Conservation (phyloP, 2,113 vertebrate genomes). For the Melanotaenia duboulayi region DNA sequence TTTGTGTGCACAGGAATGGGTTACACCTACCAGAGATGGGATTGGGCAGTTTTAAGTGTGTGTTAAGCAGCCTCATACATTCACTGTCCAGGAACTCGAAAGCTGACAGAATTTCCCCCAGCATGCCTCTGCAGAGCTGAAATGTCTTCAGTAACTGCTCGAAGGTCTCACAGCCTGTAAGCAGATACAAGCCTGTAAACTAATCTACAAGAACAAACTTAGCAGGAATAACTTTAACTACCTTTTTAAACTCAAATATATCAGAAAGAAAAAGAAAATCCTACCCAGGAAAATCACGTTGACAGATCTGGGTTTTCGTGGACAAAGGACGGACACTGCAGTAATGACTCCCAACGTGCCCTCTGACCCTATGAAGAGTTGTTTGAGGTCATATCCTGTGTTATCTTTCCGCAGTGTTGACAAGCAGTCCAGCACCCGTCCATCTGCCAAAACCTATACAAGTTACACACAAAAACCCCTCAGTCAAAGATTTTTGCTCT, state of each 20-base stretch:
- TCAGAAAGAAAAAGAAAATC: conserved; percentile 4
- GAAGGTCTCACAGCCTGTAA: conserved; percentile 89
- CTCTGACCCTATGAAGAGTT: conserved; percentile 96
- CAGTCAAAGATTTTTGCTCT: neutral
- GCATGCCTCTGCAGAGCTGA: conserved; percentile 85
- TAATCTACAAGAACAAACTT: neutral
- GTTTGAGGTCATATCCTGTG: conserved; percentile 97
- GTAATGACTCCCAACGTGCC: conserved; percentile 95
- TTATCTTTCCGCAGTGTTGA: conserved; percentile 92
- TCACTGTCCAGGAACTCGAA: conserved; percentile 93
- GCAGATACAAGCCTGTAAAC: neutral
- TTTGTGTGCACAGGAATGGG: neutral
- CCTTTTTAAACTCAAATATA: neutral
- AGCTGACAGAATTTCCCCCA: conserved; percentile 96
- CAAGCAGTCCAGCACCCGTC: conserved; percentile 88
- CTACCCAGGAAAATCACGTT: conserved; percentile 93
- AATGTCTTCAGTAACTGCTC: conserved; percentile 89
- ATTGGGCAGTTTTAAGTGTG: conserved; percentile 86
- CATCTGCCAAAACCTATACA: conserved; percentile 90
- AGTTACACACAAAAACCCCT: too few relatives aligned
- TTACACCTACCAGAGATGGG: conserved; percentile 87
- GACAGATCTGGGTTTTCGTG: conserved; percentile 88
- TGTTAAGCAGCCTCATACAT: conserved; percentile 89
- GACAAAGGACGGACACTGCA: conserved; percentile 91
- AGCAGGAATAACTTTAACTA: neutral